phyloP scores from a whole-genome alignment of 1,140 invertebrate species.

The Neodiprion virginianus region DNA sequence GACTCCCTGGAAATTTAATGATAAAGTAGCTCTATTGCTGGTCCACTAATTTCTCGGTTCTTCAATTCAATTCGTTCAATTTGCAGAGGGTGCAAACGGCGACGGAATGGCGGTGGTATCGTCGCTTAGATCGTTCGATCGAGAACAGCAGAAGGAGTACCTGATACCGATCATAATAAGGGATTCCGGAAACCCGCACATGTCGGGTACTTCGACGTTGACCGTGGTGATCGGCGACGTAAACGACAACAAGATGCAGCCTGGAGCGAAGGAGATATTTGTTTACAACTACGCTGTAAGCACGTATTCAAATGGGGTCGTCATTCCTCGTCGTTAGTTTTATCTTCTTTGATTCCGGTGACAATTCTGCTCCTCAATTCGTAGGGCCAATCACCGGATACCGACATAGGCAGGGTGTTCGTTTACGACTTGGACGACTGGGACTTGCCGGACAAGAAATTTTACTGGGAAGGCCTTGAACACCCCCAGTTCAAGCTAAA shows the following conservation, averaged over 20 bases:
- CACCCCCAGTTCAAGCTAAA: conserved; percentile 87
- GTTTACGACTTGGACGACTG: conserved; percentile 97
- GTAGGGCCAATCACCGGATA: conserved; percentile 89
- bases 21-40: not conserved
- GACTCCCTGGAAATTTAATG: not conserved
- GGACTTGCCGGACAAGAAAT: conserved; percentile 97
- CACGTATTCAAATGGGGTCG: conserved; percentile 10
- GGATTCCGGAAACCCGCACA: conserved; percentile 85
- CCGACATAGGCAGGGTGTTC: conserved; percentile 93
- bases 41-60: conserved; percentile 19
- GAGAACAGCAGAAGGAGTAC: conserved; percentile 95
- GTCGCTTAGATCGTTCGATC: conserved; percentile 88
- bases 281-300: conserved; percentile 91
- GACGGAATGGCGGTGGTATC: conserved; percentile 95
- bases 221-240: conserved; percentile 95
- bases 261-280: conserved; percentile 94
- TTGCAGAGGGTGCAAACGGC: conserved; percentile 88
- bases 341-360: conserved; percentile 17
- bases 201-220: conserved; percentile 93
- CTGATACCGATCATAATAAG: conserved; percentile 94
- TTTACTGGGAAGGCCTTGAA: conserved; percentile 88
- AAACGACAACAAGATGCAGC: conserved; percentile 97
- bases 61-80: conserved; percentile 20
- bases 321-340: not conserved
- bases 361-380: conserved; percentile 31